phyloP scores from a whole-genome alignment of 2,113 vertebrate species.

The Nannobrachium achirus region DNA sequence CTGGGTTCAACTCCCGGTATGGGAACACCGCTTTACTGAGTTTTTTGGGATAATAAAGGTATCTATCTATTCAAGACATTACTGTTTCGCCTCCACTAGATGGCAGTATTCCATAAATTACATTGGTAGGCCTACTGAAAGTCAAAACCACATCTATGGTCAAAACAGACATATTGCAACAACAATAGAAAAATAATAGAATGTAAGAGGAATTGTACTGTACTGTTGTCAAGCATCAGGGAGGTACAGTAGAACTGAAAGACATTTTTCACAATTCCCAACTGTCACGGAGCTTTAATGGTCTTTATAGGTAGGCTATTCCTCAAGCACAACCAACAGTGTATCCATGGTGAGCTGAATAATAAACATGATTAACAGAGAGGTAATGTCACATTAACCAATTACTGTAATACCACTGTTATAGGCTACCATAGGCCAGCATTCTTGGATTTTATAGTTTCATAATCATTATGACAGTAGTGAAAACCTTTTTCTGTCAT shows the following conservation, averaged over 20 bases:
- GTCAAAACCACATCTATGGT: not conserved
- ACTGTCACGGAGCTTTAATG: conserved; percentile 19
- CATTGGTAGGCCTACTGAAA: not conserved
- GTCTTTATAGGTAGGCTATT: conserved; percentile 24
- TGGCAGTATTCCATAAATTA: conserved; percentile 22
- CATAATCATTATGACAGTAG: no score
- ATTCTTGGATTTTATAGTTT: not conserved
- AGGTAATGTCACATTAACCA: conserved; percentile 28
- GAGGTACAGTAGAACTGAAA: not conserved
- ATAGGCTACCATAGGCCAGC: no score
- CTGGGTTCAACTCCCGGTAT: no score
- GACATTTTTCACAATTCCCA: conserved; percentile 9
- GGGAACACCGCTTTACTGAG: no score
- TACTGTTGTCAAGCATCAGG: not conserved
- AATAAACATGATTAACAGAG: conserved; percentile 33
- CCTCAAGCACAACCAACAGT: not conserved
- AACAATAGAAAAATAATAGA: not conserved
- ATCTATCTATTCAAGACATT: not conserved
- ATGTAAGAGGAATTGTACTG: not conserved
- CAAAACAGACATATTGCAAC: no score
- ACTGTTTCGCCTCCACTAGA: conserved; percentile 37
- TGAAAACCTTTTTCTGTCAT: no score
- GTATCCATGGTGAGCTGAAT: not conserved
- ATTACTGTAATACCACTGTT: not conserved
- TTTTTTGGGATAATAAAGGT: no score